Base-by-base conservation (phyloP, 2,888 invertebrate genomes). In the Hemithea aestivaria region DNA sequence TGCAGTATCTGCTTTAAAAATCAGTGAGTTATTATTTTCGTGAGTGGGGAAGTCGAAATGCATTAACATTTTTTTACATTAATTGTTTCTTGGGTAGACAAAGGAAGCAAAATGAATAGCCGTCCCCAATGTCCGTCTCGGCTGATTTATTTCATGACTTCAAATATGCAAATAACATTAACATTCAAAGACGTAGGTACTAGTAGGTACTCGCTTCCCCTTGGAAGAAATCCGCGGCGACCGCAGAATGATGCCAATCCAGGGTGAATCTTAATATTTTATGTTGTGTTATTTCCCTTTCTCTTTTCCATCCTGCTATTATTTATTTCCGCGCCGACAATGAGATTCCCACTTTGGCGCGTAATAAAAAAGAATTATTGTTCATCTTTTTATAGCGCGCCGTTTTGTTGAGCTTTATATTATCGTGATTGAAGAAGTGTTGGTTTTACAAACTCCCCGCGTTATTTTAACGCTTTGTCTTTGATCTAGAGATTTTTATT, bases 81-180 rank as follows among this genome's bases (percentile, higher is more conserved):
- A 83, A 83, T 83, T 80, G 73, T 66, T 69, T 74, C 63, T 72
- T 66, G 65, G 58, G 68, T 73, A 79, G 77, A 82, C 77, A 84
- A 83, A 78, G 74, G 60, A 58, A 60, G 56, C 62, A 68, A 77
- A 83, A 81, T 80, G 82, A 83, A 82, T 68, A 63, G 68, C 76
- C 71, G 74, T 79, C 84, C 78, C 80, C 69, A 45, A 69, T 77
- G 85, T 85, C 84, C 85, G 85, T 82, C 81, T 65, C 69, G 80
- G 72, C 78, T 85, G 87, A 87, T 87, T 87, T 85, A 85, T 85
- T 83, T 85, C 84, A 85, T 84, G 87, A 84, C 83, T 87, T 83
- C 81, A 78, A 81, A 81, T 87, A 87, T 87, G 87, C 87, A 87
- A 87, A 87, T 85, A 80, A 66, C 81, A 83, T 85, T 84, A 84